Percentiles rank a stretch among this genome's conserved stretches.
phyloP scores from a whole-genome alignment of 92 coral and sea anemone genomes.

The Paramuricea clavata region DNA sequence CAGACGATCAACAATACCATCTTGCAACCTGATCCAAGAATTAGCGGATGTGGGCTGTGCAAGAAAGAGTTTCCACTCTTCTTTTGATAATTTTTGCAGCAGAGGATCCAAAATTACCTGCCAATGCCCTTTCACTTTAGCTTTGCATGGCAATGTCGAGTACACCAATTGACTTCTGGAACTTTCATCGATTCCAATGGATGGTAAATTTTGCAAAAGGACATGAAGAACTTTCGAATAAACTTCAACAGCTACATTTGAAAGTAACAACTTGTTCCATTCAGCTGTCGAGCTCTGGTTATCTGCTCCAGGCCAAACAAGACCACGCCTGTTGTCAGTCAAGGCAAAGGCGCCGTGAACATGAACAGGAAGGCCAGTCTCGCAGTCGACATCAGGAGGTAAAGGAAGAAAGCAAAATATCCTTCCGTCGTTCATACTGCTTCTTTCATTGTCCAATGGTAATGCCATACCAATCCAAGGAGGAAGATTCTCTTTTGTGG shows the following conservation, averaged over 20 bases:
- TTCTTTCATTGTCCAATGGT: constrained; percentile 53
- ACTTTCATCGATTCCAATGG: not conserved
- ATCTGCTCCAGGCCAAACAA: constrained; percentile 94
- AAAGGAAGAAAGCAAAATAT: constrained; percentile 94
- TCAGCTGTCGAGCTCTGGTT: constrained; percentile 85
- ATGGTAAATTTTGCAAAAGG: not conserved
- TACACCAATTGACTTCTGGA: constrained; percentile 42
- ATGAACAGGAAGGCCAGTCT: constrained; percentile 92
- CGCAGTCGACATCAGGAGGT: constrained; percentile 91
- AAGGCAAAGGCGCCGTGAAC: constrained; percentile 92
- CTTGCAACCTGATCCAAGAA: constrained; percentile 42
- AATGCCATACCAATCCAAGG: constrained; percentile 69
- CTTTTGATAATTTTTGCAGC: constrained; percentile 39
- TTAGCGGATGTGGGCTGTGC: not conserved
- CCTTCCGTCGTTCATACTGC: constrained; percentile 68
- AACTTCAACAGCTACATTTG: constrained; percentile 70
- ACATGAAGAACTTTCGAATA: constrained; percentile 73
- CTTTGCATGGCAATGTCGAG: constrained; percentile 79
- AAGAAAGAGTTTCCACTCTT: not conserved
- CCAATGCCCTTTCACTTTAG: constrained; percentile 73
- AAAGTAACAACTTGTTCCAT: constrained; percentile 83
- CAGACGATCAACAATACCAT: constrained; percentile 27
- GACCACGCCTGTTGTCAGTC: constrained; percentile 94
- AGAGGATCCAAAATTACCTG: constrained; percentile 39
- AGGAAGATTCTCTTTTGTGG: constrained; percentile 45